Conservation (phyloP, 2,888 invertebrate species). For the Metallyticus violacea region DNA sequence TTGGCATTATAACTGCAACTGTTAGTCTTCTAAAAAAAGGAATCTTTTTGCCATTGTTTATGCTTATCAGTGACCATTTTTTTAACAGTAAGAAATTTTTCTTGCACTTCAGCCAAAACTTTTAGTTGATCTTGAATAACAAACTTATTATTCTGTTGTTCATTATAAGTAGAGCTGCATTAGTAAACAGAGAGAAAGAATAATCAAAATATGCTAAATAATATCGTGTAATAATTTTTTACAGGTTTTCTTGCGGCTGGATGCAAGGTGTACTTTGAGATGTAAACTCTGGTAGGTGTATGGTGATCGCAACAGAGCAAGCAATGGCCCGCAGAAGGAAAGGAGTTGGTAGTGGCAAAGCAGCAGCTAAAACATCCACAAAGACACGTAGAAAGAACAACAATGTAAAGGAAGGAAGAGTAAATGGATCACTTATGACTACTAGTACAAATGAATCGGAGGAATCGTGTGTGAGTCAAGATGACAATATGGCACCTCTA, state of each 20-base stretch:
- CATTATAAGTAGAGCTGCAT: neutral
- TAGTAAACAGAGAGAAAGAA: neutral
- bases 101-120: too few species aligned
- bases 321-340: conserved; percentile 33
- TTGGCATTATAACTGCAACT: too few species aligned
- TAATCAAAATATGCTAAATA: too few species aligned
- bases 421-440: conserved; percentile 19
- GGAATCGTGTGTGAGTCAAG: conserved; percentile 21
- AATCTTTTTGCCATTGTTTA: too few species aligned
- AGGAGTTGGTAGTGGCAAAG: conserved; percentile 25
- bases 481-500: conserved; percentile 14
- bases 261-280: neutral
- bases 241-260: neutral
- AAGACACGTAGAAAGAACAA: conserved; percentile 21
- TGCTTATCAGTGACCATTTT: too few species aligned
- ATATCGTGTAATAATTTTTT: too few species aligned
- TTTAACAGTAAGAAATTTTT: too few species aligned
- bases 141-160: too few species aligned
- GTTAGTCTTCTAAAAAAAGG: too few species aligned
- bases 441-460: conserved; percentile 19
- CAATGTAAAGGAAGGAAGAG: conserved; percentile 1
- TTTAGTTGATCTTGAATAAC: too few species aligned
- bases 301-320: conserved; percentile 18
- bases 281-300: conserved; percentile 11
- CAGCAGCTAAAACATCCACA: conserved; percentile 17